Conservation (phyloP, 2,797 vertebrate genomes). For the Chelmon rostratus region DNA sequence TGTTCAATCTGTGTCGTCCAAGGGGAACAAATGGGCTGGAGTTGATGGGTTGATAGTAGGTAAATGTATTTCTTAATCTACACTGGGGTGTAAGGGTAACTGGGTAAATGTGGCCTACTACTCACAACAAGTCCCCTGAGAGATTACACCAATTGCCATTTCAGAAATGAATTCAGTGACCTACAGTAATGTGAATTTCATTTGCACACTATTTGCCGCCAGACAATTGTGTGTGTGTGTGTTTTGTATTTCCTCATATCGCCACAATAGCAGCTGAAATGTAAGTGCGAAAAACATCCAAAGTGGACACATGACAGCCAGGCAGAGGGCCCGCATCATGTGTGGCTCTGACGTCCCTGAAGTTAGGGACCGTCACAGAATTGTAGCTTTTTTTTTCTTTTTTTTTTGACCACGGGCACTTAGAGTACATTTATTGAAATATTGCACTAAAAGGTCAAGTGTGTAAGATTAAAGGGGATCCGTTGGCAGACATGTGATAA, state of each 20-base stretch:
- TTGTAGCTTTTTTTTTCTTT: no score
- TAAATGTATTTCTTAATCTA: conserved; percentile 87
- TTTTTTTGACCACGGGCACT: no score
- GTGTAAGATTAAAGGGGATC: no score
- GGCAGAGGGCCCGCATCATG: conserved; percentile 9
- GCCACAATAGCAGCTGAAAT: conserved; percentile 36
- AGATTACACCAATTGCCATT: conserved; percentile 91
- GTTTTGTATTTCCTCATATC: conserved; percentile 12
- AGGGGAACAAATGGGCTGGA: conserved; percentile 55
- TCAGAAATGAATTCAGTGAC: conserved; percentile 97
- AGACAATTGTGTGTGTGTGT: conserved; percentile 42
- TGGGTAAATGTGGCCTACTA: conserved; percentile 84
- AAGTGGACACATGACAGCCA: conserved; percentile 39
- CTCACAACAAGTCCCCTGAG: conserved; percentile 85
- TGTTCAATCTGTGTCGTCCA: conserved; percentile 48
- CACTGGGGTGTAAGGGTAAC: conserved; percentile 81
- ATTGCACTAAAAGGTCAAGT: no score
- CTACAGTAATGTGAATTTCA: conserved; percentile 92
- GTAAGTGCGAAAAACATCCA: conserved; percentile 35
- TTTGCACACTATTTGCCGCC: conserved; percentile 86
- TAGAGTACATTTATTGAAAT: neutral
- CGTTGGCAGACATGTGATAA: no score
- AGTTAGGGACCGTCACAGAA: no score
- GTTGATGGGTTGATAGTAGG: conserved; percentile 74
- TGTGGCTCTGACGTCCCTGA: conserved; percentile 10